Percentiles rank a stretch among this genome's conserved stretches.
Conservation (phyloP, 2,888 invertebrate genomes). For the Macaria notata region DNA sequence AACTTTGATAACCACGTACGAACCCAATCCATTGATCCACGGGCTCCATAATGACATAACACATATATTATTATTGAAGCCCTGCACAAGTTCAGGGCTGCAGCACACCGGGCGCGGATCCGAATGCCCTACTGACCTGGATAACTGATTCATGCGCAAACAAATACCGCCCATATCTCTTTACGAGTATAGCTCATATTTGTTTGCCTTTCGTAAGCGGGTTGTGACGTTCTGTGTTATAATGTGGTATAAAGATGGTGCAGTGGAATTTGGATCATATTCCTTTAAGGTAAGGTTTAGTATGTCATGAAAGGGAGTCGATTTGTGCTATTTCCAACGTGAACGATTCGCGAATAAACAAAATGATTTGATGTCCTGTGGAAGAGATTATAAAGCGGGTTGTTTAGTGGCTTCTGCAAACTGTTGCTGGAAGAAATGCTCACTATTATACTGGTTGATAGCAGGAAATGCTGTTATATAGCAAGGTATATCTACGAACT, state of each 20-base stretch:
- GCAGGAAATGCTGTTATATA: too few relatives aligned
- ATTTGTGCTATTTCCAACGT: conserved; percentile 7
- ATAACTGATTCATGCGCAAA: conserved; percentile 8
- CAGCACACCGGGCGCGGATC: conserved; percentile 48
- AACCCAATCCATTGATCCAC: too few relatives aligned
- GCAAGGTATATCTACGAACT: too few relatives aligned
- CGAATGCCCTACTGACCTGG: conserved; percentile 55
- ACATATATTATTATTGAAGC: conserved; percentile 26
- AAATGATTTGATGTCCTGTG: conserved; percentile 5
- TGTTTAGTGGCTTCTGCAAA: too few relatives aligned
- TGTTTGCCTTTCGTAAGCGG: conserved; percentile 6
- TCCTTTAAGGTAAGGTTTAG: conserved; percentile 1
- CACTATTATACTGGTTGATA: too few relatives aligned
- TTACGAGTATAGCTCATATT: conserved; percentile 7
- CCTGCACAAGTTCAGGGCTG: conserved; percentile 71
- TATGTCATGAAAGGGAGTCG: background rate
- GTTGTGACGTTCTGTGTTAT: conserved; percentile 14
- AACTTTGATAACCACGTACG: too few relatives aligned
- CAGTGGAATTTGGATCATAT: conserved; percentile 14
- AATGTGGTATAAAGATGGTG: conserved; percentile 13
- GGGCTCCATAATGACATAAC: too few relatives aligned
- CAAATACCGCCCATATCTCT: conserved; percentile 7
- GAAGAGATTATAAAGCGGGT: too few relatives aligned
- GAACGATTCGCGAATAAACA: conserved; percentile 11
- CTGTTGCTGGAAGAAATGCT: too few relatives aligned